Conservation (phyloP, 2,113 vertebrate species). For the Channa argus region DNA sequence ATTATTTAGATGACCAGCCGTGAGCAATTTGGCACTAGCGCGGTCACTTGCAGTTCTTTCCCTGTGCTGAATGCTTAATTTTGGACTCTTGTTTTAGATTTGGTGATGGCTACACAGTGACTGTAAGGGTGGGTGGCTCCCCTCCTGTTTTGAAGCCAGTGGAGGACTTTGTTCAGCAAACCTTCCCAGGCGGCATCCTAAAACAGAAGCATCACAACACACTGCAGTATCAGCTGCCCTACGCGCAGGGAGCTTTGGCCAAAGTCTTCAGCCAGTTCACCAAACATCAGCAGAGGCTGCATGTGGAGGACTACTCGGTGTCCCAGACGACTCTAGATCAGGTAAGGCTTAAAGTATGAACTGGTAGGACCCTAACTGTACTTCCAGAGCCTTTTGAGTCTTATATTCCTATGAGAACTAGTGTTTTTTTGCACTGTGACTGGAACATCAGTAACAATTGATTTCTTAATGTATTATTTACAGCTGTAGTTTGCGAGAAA, state of each 20-base stretch:
- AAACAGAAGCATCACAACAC: conserved; percentile 98
- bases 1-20: conserved; percentile 11
- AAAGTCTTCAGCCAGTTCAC: conserved; percentile 93
- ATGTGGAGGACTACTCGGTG: conserved; percentile 97
- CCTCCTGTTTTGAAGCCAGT: conserved; percentile 87
- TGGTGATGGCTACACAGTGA: conserved; percentile 96
- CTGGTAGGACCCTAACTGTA: too few relatives aligned
- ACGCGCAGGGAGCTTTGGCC: conserved; percentile 87
- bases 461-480: too few relatives aligned
- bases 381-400: too few relatives aligned
- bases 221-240: conserved; percentile 93
- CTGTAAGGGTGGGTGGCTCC: conserved; percentile 88
- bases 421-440: too few relatives aligned
- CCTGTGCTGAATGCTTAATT: not conserved
- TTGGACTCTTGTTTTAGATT: conserved; percentile 82
- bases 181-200: conserved; percentile 90
- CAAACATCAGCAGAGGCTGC: conserved; percentile 87
- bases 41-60: not conserved
- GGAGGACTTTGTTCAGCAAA: conserved; percentile 90
- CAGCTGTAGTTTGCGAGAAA: too few relatives aligned
- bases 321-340: conserved; percentile 99
- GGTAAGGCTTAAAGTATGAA: conserved; percentile 75
- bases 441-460: too few relatives aligned
- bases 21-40: conserved; percentile 7
- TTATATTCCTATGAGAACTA: too few relatives aligned